These are phyloP conservation scores for Parnassius smintheus DNA, from an alignment of 2,888 invertebrate genomes.

Conservation along the genomic window DNA sequence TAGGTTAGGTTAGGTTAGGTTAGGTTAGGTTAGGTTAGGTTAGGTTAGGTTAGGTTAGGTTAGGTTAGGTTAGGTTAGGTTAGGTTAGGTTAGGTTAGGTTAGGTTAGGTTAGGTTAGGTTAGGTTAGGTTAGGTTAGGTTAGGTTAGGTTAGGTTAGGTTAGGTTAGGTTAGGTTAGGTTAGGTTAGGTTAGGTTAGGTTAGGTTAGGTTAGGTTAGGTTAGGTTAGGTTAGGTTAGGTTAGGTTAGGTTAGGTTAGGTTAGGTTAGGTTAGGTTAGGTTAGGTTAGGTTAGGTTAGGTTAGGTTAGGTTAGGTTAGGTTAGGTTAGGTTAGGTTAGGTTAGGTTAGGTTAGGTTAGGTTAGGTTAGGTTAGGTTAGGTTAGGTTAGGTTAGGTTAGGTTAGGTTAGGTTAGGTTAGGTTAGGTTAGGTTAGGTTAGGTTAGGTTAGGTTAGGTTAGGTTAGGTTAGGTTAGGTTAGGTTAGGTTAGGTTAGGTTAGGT, in stretches of 20 bases:
- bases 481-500: constrained; percentile 24
- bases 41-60: background rate
- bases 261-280: too few relatives aligned
- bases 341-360: constrained; percentile 23
- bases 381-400: constrained; percentile 29
- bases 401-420: constrained; percentile 26
- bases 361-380: constrained; percentile 24
- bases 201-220: too few relatives aligned
- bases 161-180: constrained; percentile 26
- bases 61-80: constrained; percentile 27
- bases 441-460: constrained; percentile 26
- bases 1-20: too few relatives aligned
- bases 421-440: constrained; percentile 27
- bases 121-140: constrained; percentile 26
- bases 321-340: too few relatives aligned
- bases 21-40: too few relatives aligned
- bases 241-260: too few relatives aligned
- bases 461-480: constrained; percentile 24
- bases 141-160: constrained; percentile 27
- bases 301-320: too few relatives aligned
- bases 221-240: too few relatives aligned
- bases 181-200: constrained; percentile 18
- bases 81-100: constrained; percentile 24
- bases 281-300: too few relatives aligned
- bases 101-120: constrained; percentile 29